Conservation (phyloP, 2,113 vertebrate species). For the Nesogale talazaci region DNA sequence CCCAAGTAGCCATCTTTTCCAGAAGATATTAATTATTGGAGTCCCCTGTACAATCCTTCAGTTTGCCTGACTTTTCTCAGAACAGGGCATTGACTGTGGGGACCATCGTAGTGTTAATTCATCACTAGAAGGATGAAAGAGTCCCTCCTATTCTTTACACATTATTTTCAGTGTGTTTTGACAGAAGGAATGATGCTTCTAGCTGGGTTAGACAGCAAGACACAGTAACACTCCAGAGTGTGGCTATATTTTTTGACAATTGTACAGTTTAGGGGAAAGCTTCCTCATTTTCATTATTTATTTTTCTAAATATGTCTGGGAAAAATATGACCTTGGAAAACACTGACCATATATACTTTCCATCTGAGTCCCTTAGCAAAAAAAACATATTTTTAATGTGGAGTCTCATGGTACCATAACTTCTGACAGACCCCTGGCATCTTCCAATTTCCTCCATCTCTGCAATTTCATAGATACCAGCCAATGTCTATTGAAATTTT, state of each 20-base stretch:
- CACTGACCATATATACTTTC: conserved; percentile 29
- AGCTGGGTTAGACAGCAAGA: conserved; percentile 75
- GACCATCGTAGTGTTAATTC: conserved; percentile 54
- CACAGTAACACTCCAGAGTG: conserved; percentile 79
- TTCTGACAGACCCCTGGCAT: conserved; percentile 22
- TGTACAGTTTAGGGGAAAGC: conserved; percentile 72
- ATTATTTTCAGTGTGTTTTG: conserved; percentile 81
- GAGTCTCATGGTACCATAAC: conserved; percentile 32
- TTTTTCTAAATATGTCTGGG: conserved; percentile 76
- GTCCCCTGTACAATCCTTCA: conserved; percentile 44
- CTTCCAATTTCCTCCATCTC: not conserved
- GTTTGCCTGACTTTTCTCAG: conserved; percentile 58
- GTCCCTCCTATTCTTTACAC: conserved; percentile 60
- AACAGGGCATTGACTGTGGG: conserved; percentile 20
- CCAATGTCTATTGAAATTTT: conserved; percentile 52
- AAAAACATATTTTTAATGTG: conserved; percentile 33
- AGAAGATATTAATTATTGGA: conserved; percentile 59
- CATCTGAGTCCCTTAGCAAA: conserved; percentile 63
- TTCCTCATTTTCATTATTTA: conserved; percentile 76
- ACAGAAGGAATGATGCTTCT: conserved; percentile 67
- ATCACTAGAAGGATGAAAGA: conserved; percentile 60
- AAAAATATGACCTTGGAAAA: conserved; percentile 69
- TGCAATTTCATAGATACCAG: conserved; percentile 9
- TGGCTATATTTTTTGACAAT: conserved; percentile 81
- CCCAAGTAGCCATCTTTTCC: conserved; percentile 32